These are phyloP conservation scores for Murina feae DNA, from an alignment of 2,113 vertebrate genomes.

Conservation along the genomic window DNA sequence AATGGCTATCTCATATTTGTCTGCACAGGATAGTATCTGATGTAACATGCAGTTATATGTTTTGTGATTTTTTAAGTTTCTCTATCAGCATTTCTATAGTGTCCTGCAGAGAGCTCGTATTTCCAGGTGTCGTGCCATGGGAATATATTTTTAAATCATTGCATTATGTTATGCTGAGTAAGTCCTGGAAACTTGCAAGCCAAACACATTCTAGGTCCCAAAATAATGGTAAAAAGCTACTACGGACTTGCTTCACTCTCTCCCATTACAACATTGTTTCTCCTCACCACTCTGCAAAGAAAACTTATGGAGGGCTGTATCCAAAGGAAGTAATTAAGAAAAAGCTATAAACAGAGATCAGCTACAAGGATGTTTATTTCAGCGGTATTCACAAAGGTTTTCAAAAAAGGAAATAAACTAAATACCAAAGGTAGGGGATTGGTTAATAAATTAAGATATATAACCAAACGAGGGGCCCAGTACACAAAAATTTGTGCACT, in stretches of 20 bases:
- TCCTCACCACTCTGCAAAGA: not conserved
- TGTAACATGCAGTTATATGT: constrained; percentile 12
- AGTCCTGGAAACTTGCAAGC: constrained; percentile 26
- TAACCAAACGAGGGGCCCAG: no score
- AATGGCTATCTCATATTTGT: not conserved
- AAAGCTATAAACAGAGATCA: not conserved
- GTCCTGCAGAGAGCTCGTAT: constrained; percentile 12
- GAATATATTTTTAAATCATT: constrained; percentile 41
- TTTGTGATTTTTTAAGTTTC: constrained; percentile 34
- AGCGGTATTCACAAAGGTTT: constrained; percentile 25
- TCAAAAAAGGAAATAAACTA: not conserved
- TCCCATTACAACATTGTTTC: not conserved
- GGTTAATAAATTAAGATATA: not conserved
- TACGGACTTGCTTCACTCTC: not conserved
- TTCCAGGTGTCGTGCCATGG: constrained; percentile 24
- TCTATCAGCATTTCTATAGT: not conserved
- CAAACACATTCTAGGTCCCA: constrained; percentile 41
- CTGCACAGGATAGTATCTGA: not conserved
- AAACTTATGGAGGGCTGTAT: not conserved
- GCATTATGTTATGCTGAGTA: constrained; percentile 40
- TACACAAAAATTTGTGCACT: no score
- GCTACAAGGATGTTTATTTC: constrained; percentile 16
- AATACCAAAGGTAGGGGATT: not conserved
- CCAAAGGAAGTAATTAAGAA: not conserved
- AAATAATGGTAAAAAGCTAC: not conserved